These are phyloP conservation scores for Phyllotis vaccarum DNA, from an alignment of 2,797 vertebrate species.

Conservation along the genomic window DNA sequence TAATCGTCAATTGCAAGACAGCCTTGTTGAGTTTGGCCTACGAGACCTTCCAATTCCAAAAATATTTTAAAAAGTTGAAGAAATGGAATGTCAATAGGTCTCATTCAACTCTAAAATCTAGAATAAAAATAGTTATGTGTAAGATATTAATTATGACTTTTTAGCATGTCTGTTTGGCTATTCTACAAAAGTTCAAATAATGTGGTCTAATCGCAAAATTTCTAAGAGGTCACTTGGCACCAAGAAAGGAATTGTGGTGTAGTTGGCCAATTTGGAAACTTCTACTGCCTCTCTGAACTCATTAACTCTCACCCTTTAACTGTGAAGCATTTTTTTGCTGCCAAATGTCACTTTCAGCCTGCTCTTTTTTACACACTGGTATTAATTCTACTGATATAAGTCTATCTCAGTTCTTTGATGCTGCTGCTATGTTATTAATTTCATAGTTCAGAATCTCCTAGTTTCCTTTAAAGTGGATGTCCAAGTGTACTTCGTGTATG, in stretches of 20 bases:
- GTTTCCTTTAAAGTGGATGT: not conserved
- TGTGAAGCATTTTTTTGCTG: not conserved
- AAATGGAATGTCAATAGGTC: rapidly evolving
- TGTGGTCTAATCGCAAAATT: not conserved
- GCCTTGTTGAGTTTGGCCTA: no score
- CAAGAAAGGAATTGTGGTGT: not conserved
- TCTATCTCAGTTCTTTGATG: not conserved
- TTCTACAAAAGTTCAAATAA: not conserved
- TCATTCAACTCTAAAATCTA: not conserved
- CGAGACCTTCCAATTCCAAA: not conserved
- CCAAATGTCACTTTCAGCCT: not conserved
- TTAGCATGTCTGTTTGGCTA: not conserved
- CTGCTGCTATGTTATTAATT: not conserved
- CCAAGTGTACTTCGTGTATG: not conserved
- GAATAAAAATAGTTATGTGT: not conserved
- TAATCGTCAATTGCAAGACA: not conserved
- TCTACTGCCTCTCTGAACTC: not conserved
- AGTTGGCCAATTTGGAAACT: not conserved
- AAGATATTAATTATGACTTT: no score
- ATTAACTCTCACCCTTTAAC: not conserved
- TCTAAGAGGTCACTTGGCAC: not conserved
- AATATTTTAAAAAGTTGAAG: not conserved
- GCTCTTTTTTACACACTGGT: not conserved
- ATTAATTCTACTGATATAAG: not conserved
- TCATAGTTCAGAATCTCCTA: not conserved